Conservation (phyloP, 2,797 vertebrate species). For the Lophius americanus region DNA sequence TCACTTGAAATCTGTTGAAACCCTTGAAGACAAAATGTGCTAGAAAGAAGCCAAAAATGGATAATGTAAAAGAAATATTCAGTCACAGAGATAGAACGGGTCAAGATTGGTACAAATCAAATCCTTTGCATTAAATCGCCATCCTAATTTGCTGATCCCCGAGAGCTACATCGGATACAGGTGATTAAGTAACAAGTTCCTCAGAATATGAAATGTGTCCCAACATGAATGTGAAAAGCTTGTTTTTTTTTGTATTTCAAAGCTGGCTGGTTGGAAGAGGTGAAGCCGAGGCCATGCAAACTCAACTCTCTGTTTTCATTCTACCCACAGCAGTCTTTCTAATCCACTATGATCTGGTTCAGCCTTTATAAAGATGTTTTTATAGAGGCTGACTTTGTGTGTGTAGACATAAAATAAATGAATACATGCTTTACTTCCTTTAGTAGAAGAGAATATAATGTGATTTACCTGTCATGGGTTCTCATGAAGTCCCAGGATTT, state of each 20-base stretch:
- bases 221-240: constrained; percentile 4
- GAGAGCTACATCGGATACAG: background rate
- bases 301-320: background rate
- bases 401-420: background rate
- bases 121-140: background rate
- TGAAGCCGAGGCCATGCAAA: background rate
- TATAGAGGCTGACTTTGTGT: background rate
- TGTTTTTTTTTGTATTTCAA: constrained; percentile 9
- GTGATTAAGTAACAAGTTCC: constrained; percentile 12
- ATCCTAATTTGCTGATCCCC: constrained; percentile 5
- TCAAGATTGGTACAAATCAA: constrained; percentile 10
- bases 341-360: background rate
- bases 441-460: background rate
- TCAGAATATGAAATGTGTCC: constrained; percentile 14
- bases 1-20: no score
- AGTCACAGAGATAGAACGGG: no score
- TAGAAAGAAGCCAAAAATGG: no score
- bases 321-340: background rate
- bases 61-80: background rate
- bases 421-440: background rate
- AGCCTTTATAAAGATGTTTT: background rate
- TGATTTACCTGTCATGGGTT: constrained; percentile 90
- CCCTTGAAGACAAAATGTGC: no score
- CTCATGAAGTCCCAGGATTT: constrained; percentile 94
- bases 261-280: background rate